Evolutionary conservation across 2,797 vertebrate genomes (phyloP).

Genomic region (Xenopus petersii): DNA sequence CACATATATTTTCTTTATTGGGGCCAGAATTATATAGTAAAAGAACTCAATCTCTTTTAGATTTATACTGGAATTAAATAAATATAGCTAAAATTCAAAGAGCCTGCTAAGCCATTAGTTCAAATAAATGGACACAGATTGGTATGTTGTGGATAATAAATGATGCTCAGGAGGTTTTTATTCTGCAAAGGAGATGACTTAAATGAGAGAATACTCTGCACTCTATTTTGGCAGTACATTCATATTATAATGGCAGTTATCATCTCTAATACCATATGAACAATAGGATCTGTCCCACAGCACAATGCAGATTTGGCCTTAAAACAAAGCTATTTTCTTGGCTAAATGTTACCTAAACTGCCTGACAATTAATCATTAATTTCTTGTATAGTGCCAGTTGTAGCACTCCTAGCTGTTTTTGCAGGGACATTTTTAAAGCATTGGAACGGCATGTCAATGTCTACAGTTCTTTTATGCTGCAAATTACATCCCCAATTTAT

Average conservation of each 20-base stretch:
- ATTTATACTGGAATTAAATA: too few relatives aligned
- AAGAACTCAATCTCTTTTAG: too few relatives aligned
- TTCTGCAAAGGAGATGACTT: conserved; percentile 51
- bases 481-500: conserved; percentile 65
- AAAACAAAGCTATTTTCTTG: conserved; percentile 70
- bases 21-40: too few relatives aligned
- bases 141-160: conserved; percentile 1
- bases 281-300: conserved; percentile 63
- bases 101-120: too few relatives aligned
- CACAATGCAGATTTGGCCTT: conserved; percentile 60
- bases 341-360: conserved; percentile 65
- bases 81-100: too few relatives aligned
- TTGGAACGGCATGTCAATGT: conserved; percentile 57
- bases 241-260: conserved; percentile 63
- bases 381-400: conserved; percentile 59
- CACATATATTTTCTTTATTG: too few relatives aligned
- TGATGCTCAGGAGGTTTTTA: conserved; percentile 49
- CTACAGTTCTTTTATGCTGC: conserved; percentile 60
- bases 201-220: conserved; percentile 52
- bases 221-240: conserved; percentile 59
- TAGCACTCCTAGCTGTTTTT: conserved; percentile 64
- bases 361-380: conserved; percentile 65
- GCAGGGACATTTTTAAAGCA: conserved; percentile 65
- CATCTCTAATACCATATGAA: conserved; percentile 64
- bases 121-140: not conserved